Evolutionary conservation across 2,113 vertebrate species (phyloP), one percentile per base, ranked within the genome.

Genomic region (Vireo altiloquus): DNA sequence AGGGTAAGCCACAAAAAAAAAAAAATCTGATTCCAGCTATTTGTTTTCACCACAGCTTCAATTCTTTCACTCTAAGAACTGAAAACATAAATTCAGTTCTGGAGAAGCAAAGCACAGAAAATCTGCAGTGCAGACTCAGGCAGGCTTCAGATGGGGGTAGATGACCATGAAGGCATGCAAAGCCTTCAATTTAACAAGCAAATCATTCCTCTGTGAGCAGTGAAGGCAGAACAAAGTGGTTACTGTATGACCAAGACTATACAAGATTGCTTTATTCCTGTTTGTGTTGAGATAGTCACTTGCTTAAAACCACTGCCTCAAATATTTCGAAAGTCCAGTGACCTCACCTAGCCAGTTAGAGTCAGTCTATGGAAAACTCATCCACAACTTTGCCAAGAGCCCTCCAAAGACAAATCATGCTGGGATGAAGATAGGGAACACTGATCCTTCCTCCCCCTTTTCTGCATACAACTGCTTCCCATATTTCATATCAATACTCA

Each of bases 241-340:
- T 82, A 92, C 88, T 97, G 95, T 96, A 44, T 16, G 61, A 77
- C 33, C 71, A 87, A 90, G 80, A 92, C 72, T 52, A 88, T 74
- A 94, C 54, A 96, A 94, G 82, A 94, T 74, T 35, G 66, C 87
- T 95, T 95, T 95, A 90, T 94, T 88, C 79, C 94, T 87, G 92
- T 83, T 96, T 95, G 88, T 83, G 78, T 90, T 84, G 90, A 95
- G 77, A 88, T n/a, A 87, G 91, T 61, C 44, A 53, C 72, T 97
- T 92, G 84, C 87, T 95, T 91, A 95, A 94, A 96, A 96, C 81
- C 71, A 61, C 71, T 50, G 68, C 94, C 85, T 66, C 88, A 89
- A 93, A 49, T 76, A 93, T 92, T 95, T 94, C 35, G 40, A 85
- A 94, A 92, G 75, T 78, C 50, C 74, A 56, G 57, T 88, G 95